These are phyloP conservation scores for Cyclopterus lumpus DNA, from an alignment of 2,797 vertebrate genomes.

Conservation along the genomic window DNA sequence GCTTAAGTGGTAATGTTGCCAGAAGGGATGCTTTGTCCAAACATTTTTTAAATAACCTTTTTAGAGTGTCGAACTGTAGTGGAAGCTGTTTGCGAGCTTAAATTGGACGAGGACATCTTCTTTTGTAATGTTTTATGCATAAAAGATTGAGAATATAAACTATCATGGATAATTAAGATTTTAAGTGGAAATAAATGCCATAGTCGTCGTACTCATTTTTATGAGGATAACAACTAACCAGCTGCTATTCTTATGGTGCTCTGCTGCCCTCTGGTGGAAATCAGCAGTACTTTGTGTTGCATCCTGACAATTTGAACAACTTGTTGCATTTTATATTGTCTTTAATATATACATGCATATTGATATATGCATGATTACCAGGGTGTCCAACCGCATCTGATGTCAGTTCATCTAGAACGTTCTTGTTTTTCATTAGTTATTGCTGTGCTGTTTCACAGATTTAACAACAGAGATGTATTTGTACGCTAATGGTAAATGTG, in stretches of 20 bases:
- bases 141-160: not conserved
- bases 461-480: not conserved
- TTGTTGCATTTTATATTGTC: no score
- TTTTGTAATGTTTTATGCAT: not conserved
- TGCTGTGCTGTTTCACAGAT: not conserved
- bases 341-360: no score
- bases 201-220: not conserved
- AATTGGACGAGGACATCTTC: not conserved
- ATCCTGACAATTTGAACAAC: not conserved
- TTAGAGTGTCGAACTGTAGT: not conserved
- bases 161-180: not conserved
- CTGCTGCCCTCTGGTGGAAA: constrained; percentile 40
- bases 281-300: not conserved
- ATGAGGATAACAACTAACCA: no score
- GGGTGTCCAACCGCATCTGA: not conserved
- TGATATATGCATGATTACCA: not conserved
- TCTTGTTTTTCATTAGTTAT: not conserved
- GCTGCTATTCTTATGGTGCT: not conserved
- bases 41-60: not conserved
- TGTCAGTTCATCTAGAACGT: not conserved
- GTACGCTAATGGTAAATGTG: not conserved
- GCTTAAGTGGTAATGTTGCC: constrained; percentile 33
- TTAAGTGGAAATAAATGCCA: not conserved
- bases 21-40: not conserved
- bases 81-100: not conserved